These are phyloP conservation scores for Zaprionus camerounensis DNA, from an alignment of 1,140 invertebrate genomes.

Conservation along the genomic window DNA sequence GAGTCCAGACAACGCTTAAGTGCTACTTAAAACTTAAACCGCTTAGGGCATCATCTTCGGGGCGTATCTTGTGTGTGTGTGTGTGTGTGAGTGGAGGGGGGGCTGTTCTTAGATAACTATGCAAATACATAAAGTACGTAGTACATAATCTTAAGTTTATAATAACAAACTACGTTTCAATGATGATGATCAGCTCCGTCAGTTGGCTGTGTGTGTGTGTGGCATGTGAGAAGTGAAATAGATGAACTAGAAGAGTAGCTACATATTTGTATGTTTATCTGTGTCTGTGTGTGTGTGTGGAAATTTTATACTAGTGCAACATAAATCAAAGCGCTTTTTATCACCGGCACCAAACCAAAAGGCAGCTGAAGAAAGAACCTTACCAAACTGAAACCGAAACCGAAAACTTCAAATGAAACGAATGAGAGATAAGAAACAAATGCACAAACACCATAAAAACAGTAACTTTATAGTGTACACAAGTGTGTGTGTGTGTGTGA, in stretches of 20 bases:
- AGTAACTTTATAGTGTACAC: constrained; percentile 23
- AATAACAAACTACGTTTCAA: constrained; percentile 76
- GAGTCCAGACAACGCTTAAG: constrained; percentile 75
- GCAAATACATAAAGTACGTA: constrained; percentile 43
- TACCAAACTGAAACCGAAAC: constrained; percentile 55
- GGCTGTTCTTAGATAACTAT: constrained; percentile 42
- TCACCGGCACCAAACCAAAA: constrained; percentile 71
- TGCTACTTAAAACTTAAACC: constrained; percentile 80
- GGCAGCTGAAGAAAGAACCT: constrained; percentile 62
- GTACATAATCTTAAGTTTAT: constrained; percentile 42
- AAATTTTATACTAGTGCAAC: constrained; percentile 54
- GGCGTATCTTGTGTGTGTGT: constrained; percentile 14
- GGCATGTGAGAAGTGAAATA: constrained; percentile 54
- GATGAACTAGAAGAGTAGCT: constrained; percentile 36
- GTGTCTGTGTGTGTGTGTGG: constrained; percentile 14
- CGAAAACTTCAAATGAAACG: constrained; percentile 36
- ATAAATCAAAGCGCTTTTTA: constrained; percentile 56
- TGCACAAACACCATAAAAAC: constrained; percentile 81
- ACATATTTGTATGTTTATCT: constrained; percentile 22
- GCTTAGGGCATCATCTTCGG: constrained; percentile 64
- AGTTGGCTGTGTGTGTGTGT: constrained; percentile 44
- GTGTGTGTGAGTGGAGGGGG: constrained; percentile 15
- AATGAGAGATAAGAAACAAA: constrained; percentile 46
- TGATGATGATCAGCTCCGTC: constrained; percentile 74
- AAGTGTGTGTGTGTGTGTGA: constrained; percentile 20